Conservation (phyloP, 2,113 vertebrate genomes). For the Ursus arctos region DNA sequence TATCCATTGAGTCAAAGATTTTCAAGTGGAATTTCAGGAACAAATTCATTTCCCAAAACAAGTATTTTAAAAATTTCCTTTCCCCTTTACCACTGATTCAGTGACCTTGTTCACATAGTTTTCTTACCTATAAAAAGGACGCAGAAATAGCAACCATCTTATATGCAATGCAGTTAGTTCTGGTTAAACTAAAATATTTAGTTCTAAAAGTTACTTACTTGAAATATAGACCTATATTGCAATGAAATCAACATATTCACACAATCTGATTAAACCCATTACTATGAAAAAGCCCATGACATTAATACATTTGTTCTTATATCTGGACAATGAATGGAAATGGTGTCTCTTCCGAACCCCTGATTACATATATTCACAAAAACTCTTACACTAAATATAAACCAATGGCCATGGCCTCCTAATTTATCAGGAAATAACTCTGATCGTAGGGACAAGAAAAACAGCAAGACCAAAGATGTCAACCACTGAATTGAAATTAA, state of each 20-base stretch:
- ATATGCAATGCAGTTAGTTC: not conserved
- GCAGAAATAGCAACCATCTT: not conserved
- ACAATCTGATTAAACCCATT: not conserved
- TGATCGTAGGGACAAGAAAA: not conserved
- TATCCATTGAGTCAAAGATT: not conserved
- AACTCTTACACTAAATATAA: not conserved
- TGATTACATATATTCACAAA: not conserved
- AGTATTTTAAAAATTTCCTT: not conserved
- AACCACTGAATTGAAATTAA: not conserved
- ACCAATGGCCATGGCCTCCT: not conserved
- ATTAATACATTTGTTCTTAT: not conserved
- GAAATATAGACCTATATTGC: not conserved
- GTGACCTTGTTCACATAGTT: not conserved
- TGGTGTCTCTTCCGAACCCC: not conserved
- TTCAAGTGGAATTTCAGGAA: conserved; percentile 21
- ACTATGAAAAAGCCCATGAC: not conserved
- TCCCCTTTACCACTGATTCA: not conserved
- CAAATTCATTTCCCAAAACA: not conserved
- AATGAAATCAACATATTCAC: not conserved
- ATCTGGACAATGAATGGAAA: conserved; percentile 19
- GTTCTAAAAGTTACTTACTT: not conserved
- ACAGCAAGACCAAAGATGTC: not conserved
- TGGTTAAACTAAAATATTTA: not conserved
- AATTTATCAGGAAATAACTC: not conserved
- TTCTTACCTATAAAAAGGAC: not conserved